These are phyloP conservation scores for Chrysomallon squamiferum DNA, from an alignment of 1,140 invertebrate species.

Conservation along the genomic window DNA sequence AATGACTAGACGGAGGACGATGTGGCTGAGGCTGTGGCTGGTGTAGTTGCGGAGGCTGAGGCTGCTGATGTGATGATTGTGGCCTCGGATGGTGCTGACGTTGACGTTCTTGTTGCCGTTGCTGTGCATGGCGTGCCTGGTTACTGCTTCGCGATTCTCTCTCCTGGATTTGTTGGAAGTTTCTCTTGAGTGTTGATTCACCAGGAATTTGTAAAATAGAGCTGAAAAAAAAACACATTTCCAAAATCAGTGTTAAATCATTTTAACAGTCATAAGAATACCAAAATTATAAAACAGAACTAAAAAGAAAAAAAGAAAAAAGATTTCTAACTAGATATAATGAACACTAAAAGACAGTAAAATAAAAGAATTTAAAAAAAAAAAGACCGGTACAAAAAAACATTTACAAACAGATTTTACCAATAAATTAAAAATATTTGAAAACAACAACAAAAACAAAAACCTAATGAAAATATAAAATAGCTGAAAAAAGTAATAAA, in stretches of 20 bases:
- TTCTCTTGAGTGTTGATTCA: constrained; percentile 61
- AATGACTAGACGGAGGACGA: constrained; percentile 22
- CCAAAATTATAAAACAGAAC: no score
- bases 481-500: no score
- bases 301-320: no score
- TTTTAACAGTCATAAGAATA: not conserved
- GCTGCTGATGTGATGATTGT: constrained; percentile 35
- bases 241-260: not conserved
- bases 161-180: constrained; percentile 93
- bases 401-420: no score
- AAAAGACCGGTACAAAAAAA: no score
- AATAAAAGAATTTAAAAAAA: no score
- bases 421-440: no score
- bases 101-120: constrained; percentile 24
- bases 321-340: no score
- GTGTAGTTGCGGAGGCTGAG: constrained; percentile 9
- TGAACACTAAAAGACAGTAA: no score
- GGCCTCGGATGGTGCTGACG: constrained; percentile 33
- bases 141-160: constrained; percentile 46
- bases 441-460: no score
- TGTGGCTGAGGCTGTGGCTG: constrained; percentile 19
- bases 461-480: no score
- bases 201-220: constrained; percentile 63
- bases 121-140: constrained; percentile 26
- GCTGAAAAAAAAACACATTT: no score